These are phyloP conservation scores for Achatina immaculata DNA, from an alignment of 1,140 invertebrate genomes.

Conservation along the genomic window DNA sequence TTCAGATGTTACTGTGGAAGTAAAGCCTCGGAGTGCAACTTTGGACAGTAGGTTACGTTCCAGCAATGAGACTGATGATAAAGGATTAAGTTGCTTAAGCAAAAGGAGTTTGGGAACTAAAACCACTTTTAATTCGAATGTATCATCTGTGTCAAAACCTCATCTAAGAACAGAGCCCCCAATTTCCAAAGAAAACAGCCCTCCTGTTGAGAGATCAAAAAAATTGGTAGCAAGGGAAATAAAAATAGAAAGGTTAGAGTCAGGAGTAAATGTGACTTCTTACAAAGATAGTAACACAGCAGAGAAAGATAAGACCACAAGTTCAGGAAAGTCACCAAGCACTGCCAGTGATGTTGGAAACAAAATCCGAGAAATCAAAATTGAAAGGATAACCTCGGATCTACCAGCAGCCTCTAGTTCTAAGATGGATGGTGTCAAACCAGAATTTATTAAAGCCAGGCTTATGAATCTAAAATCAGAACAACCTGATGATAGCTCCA, in stretches of 20 bases:
- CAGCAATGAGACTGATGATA: background rate
- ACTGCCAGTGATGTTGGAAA: constrained; percentile 7
- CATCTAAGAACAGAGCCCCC: background rate
- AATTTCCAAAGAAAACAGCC: background rate
- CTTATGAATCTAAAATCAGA: constrained; percentile 3
- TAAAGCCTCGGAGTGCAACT: background rate
- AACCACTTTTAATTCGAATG: background rate
- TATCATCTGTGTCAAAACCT: background rate
- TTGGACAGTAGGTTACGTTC: background rate
- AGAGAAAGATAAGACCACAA: background rate
- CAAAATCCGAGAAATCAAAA: constrained; percentile 34
- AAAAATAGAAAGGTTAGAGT: constrained; percentile 32
- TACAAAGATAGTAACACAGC: constrained; percentile 24
- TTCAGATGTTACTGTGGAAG: constrained; percentile 18
- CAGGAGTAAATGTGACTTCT: constrained; percentile 21
- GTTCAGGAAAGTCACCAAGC: background rate
- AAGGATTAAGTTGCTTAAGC: background rate
- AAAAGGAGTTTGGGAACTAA: background rate
- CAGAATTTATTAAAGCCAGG: constrained; percentile 15
- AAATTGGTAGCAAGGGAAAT: constrained; percentile 34
- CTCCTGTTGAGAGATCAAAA: constrained; percentile 30
- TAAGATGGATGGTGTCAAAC: background rate
- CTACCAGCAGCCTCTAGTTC: background rate
- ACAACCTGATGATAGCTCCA: background rate
- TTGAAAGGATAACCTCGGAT: background rate